Percentiles rank a stretch among this genome's conserved stretches.
Evolutionary conservation across 2,113 vertebrate genomes (phyloP).

Genomic region (Furnarius figulus): DNA sequence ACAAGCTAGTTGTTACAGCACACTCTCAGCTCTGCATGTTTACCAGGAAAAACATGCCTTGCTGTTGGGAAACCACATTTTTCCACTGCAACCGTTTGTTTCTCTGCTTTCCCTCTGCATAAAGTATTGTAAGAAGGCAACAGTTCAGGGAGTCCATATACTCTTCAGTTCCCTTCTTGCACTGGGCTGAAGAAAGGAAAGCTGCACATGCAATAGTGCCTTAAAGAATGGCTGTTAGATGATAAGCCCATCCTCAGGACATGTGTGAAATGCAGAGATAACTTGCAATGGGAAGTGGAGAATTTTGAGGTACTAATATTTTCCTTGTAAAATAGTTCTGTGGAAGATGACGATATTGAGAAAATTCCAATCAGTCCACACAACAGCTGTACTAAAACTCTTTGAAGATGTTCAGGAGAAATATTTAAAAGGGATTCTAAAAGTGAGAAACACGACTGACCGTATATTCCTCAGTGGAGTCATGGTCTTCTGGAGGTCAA

Average conservation of each 20-base stretch:
- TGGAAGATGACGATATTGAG: not conserved
- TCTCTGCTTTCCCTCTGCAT: not conserved
- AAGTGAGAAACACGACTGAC: not conserved
- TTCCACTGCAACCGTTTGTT: not conserved
- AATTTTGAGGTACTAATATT: not conserved
- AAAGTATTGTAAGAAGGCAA: not conserved
- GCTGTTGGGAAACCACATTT: not conserved
- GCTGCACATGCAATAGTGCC: not conserved
- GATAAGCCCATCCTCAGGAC: not conserved
- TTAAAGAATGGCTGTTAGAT: not conserved
- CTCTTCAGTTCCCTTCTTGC: not conserved
- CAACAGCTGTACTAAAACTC: not conserved
- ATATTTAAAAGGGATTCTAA: not conserved
- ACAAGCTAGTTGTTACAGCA: not conserved
- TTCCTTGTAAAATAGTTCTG: not conserved
- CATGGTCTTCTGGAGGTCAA: no score
- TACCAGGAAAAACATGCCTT: rapidly evolving
- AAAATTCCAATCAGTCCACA: not conserved
- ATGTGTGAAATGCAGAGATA: not conserved
- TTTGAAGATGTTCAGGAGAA: not conserved
- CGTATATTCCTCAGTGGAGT: not conserved
- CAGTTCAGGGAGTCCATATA: not conserved
- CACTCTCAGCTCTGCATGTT: rapidly evolving
- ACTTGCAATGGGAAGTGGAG: not conserved
- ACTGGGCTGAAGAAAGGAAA: not conserved